phyloP scores from a whole-genome alignment of 1,140 invertebrate genomes.

The Brachionus rotundiformis region DNA sequence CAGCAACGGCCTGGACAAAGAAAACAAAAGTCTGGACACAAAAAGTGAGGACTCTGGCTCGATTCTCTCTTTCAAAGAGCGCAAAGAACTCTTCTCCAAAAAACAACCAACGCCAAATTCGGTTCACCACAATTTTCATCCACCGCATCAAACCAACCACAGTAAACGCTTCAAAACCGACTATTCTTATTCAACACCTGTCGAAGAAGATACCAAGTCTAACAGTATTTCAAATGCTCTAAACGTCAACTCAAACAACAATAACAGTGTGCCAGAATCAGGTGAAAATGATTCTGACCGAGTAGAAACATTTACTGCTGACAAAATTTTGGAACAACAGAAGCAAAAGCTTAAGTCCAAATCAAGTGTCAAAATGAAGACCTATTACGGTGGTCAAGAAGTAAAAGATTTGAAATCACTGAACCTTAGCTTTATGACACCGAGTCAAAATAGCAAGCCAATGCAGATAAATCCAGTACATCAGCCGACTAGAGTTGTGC shows the following conservation, averaged over 20 bases:
- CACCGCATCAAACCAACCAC: background rate
- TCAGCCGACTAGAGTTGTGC: background rate
- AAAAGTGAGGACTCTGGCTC: background rate
- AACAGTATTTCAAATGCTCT: background rate
- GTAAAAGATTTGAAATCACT: conserved; percentile 19
- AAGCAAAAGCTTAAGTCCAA: conserved; percentile 44
- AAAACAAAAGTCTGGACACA: conserved; percentile 14
- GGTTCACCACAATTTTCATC: background rate
- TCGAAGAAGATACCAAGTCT: background rate
- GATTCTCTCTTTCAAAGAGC: conserved; percentile 17
- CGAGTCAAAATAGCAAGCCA: conserved; percentile 30
- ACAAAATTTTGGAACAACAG: conserved; percentile 25
- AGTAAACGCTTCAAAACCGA: conserved; percentile 33
- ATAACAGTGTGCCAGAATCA: background rate
- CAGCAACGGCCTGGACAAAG: conserved; percentile 28
- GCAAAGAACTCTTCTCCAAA: conserved; percentile 45
- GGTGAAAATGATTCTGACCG: background rate
- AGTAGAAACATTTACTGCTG: background rate
- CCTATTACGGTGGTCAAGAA: conserved; percentile 49
- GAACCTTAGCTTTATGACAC: background rate
- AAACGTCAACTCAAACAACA: background rate
- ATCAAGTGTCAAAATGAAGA: conserved; percentile 51
- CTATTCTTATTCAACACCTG: background rate
- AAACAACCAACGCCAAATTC: background rate
- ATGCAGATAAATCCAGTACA: conserved; percentile 33